phyloP scores from a whole-genome alignment of 2,888 invertebrate species.

The Spicauda simplicius region DNA sequence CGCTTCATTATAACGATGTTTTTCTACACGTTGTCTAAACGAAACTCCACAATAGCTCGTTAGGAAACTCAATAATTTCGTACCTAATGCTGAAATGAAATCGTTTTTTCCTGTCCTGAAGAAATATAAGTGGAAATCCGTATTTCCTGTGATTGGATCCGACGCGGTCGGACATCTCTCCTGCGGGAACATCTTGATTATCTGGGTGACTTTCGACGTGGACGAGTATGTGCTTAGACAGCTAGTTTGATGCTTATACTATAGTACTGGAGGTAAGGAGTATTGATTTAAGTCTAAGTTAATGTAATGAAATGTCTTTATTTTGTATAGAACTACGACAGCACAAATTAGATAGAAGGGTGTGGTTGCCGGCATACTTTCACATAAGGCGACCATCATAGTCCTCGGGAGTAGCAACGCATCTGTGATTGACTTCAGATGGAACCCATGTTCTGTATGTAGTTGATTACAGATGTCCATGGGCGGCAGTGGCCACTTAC shows the following conservation, averaged over 20 bases:
- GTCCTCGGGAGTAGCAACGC: no score
- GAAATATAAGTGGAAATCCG: conserved; percentile 30
- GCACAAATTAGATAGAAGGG: no score
- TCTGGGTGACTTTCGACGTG: conserved; percentile 13
- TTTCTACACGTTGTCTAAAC: background rate
- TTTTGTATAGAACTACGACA: no score
- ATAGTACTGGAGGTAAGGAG: background rate
- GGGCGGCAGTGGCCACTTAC: no score
- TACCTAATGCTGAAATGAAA: background rate
- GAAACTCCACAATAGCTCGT: background rate
- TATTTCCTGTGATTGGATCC: conserved; percentile 29
- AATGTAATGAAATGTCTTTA: no score
- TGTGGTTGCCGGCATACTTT: no score
- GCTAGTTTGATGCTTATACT: background rate
- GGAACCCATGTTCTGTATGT: no score
- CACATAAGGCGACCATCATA: no score
- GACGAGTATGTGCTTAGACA: conserved; percentile 2
- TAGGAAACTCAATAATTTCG: conserved; percentile 3
- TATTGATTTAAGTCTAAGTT: no score
- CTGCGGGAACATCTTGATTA: conserved; percentile 25
- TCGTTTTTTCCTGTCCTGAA: conserved; percentile 22
- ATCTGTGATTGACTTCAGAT: no score
- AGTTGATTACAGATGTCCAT: no score
- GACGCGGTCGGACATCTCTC: conserved; percentile 20
- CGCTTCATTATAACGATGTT: no score